These are phyloP conservation scores for Catharus bicknelli DNA, from an alignment of 2,113 vertebrate genomes.

Conservation along the genomic window DNA sequence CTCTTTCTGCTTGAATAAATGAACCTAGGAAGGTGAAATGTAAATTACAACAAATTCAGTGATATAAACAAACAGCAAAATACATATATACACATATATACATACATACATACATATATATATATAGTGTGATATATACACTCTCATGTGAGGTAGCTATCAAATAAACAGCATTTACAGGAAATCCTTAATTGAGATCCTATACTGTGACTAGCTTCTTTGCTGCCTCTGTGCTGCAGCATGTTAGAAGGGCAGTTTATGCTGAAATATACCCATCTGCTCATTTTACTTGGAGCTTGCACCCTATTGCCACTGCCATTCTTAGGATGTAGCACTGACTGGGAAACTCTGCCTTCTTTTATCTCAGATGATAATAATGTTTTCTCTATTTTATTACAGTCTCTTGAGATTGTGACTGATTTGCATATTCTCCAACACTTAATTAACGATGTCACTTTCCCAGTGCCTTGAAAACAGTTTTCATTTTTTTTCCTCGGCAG, in stretches of 20 bases:
- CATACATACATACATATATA: no score
- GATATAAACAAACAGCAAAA: background rate
- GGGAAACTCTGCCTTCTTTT: constrained; percentile 59
- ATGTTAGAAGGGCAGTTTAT: background rate
- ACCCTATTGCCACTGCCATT: background rate
- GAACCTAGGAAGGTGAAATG: background rate
- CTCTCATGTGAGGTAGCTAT: background rate
- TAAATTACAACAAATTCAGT: background rate
- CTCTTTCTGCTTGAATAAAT: background rate
- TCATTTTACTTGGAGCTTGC: background rate
- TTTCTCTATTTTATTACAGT: constrained; percentile 78
- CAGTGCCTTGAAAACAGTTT: constrained; percentile 80
- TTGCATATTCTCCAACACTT: constrained; percentile 83
- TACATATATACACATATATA: no score
- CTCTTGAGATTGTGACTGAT: constrained; percentile 74
- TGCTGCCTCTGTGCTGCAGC: background rate
- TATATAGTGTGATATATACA: background rate
- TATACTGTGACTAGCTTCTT: background rate
- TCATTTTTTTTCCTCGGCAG: constrained; percentile 75
- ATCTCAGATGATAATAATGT: constrained; percentile 72
- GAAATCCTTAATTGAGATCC: constrained; percentile 23
- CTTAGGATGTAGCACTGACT: constrained; percentile 42
- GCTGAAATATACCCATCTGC: background rate
- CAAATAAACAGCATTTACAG: constrained; percentile 35
- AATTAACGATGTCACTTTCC: constrained; percentile 84